Percentiles rank a stretch among this genome's conserved stretches.
Evolutionary conservation across 2,888 invertebrate genomes (phyloP).

Genomic region (Drosophila peninsularis): DNA sequence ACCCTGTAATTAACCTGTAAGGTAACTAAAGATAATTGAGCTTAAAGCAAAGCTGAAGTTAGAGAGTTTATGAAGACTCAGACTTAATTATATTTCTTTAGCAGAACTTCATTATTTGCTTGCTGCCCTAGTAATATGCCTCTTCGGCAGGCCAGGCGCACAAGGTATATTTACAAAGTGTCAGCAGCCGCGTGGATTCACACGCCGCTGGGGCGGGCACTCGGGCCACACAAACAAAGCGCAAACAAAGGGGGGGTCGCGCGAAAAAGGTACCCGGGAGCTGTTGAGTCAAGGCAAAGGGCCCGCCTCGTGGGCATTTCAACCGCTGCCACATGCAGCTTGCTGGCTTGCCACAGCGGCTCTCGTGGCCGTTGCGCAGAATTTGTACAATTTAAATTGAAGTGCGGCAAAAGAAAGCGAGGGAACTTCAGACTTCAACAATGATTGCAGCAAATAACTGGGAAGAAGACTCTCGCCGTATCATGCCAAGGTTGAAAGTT

Average conservation of each 20-base stretch:
- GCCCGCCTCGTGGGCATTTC: conserved; percentile 46
- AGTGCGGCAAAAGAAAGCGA: conserved; percentile 46
- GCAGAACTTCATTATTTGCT: background rate
- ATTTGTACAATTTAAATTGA: conserved; percentile 77
- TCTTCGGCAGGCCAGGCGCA: background rate
- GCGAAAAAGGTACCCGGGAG: conserved; percentile 58
- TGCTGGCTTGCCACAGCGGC: conserved; percentile 37
- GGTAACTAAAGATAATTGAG: background rate
- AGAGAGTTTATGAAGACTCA: background rate
- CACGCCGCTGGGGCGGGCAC: conserved; percentile 51
- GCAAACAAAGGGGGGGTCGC: conserved; percentile 72
- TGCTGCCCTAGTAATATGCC: conserved; percentile 10
- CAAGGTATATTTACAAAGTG: conserved; percentile 57
- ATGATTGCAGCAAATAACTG: conserved; percentile 22
- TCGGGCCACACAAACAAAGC: conserved; percentile 63
- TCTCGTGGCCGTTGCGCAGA: conserved; percentile 52
- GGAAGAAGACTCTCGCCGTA: conserved; percentile 9
- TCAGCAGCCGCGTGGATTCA: conserved; percentile 74
- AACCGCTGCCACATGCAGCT: conserved; percentile 46
- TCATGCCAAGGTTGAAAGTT: conserved; percentile 28
- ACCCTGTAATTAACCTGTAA: conserved; percentile 15
- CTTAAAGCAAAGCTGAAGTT: background rate
- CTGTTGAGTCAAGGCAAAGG: conserved; percentile 43
- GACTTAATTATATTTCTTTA: background rate
- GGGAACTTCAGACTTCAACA: conserved; percentile 26